Evolutionary conservation across 2,797 vertebrate genomes (phyloP), one percentile per base, ranked within the genome.

Genomic region (Spinus olivaceus): DNA sequence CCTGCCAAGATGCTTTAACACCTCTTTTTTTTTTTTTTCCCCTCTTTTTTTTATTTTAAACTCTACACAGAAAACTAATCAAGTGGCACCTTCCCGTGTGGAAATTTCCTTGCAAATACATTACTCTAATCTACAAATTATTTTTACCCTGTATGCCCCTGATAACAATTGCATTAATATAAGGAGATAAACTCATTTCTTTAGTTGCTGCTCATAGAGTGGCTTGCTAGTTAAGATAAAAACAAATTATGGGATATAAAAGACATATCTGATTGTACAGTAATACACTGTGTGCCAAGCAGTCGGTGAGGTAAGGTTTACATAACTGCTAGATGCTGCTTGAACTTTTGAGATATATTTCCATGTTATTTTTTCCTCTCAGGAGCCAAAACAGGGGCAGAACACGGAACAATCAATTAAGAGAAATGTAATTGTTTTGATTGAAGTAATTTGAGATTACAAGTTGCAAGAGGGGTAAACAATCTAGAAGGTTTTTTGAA

Each of bases 151-250:
- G 92, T 87, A 86, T 90, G 92, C 88, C 70, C 67, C 86, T 95
- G 96, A 96, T 96, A 96, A 96, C 92, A 90, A 72, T 64, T 95
- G 39, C 94, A 89, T 95, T 96, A 97, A 71, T 86, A 60, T 70
- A 72, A 95, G 61, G 63, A 76, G 93, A 96, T 92, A 94, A 96
- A 96, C 81, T 91, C 25, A 86, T 85, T 94, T 72, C 77, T 95
- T 92, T 91, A 59, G 72, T 90, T 89, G n/a, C 57, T 92, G 76
- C 76, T 95, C 60, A 6, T 89, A 81, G 72, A 94, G 35, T 57
- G 64, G 90, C 80, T 96, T 96, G 94, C 82, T 95, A 85, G 92
- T 90, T 95, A 89, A 97, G 95, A 97, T 96, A 97, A 96, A 97
- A 94, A 93, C 63, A 87, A 96, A 91, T 88, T 59, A 95, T 95